Evolutionary conservation across 2,888 invertebrate species (phyloP), one percentile per base, ranked within the genome.

Genomic region (Tenthredo amoena): DNA sequence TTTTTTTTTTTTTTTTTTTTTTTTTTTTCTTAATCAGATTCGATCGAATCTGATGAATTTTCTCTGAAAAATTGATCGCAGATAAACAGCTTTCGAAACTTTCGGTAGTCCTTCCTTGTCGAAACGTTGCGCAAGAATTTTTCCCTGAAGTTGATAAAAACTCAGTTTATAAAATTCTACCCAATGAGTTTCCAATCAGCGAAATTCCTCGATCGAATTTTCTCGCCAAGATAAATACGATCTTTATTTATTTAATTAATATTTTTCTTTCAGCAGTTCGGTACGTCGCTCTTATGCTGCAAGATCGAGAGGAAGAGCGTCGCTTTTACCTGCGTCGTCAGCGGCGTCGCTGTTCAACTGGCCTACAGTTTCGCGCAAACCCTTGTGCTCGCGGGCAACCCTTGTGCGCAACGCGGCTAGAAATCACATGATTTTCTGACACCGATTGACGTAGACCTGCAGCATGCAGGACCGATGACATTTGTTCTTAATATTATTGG

Each of bases 301-400:
- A 21, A 50, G 12, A 37, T 81, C 81, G 58, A 37, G 62, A 40
- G 74, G 43, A 21, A 81, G 81, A 81, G 81, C 81, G 81, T 81
- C 81, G 81, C 81, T 83, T 83, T 71, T 68, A 83, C 83, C 68
- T 83, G 83, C 83, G 83, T 83, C 83, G 83, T 83, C 68, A 83
- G 83, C 83, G 83, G 68, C 83, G 83, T 71, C 68, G 83, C 68
- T 71, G 83, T 83, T 83, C 83, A 83, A 83, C 83, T 83, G 83
- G 47, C 68, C 12, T 83, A 47, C 68, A 50, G 68, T 68, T 83
- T 68, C 83, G 83, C 83, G 65, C 31, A 83, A 81, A 81, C 37
- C 81, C 58, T 81, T 81, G 81, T 62, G 81, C 62, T 62, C 81
- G 74, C 26, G 81, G 62, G 43, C 21, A 65, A 71, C 50, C 62